Base-by-base conservation (phyloP, 2,888 invertebrate species). In the Schizaphis graminum region DNA sequence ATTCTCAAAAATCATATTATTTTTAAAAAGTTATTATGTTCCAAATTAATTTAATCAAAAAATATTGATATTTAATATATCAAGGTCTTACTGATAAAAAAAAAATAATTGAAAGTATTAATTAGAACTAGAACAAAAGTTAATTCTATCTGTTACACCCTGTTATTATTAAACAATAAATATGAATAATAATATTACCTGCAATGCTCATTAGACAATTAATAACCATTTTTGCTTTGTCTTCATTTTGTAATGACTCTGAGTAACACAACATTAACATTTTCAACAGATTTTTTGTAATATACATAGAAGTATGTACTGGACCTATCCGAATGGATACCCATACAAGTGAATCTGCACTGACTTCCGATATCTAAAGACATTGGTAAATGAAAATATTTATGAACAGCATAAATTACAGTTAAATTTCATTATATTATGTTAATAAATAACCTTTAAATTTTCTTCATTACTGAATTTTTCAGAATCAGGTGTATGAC, bases 201-300 rank as follows among this genome's bases (percentile, higher is more conserved):
- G 98, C 98, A 95, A 99, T 98, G 95, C 98, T 97, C 94, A 98
- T 97, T 53, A 99, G 97, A 96, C 99, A 99, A 95, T 98, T 98
- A 95, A 99, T 96, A n/a, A 99, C 98, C 95, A 98, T 98, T 56
- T 96, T 96, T 0, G 99, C 98, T 96, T 98, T 98, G 93, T 96
- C 96, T 96, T 99, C 99, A 0, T 94, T 94, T 77, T 94, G 91
- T 88, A 94, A 49, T 88, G 97, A 97, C 0, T 98, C 98, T 47
- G 98, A 97, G 96, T 99, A 99, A 96, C 99, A 99, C 7, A 99
- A 96, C 0, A 99, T 98, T 92, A 99, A 96, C 98, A 99, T 99
- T 95, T 99, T 97, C 26, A 99, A 96, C 95, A 99, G 96, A 96
- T 99, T 99, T 94, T 98, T 97, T 0, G 99, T 98, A 56, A 99